Evolutionary conservation across 2,888 invertebrate species (phyloP).

Genomic region (Eremobia ochroleuca): DNA sequence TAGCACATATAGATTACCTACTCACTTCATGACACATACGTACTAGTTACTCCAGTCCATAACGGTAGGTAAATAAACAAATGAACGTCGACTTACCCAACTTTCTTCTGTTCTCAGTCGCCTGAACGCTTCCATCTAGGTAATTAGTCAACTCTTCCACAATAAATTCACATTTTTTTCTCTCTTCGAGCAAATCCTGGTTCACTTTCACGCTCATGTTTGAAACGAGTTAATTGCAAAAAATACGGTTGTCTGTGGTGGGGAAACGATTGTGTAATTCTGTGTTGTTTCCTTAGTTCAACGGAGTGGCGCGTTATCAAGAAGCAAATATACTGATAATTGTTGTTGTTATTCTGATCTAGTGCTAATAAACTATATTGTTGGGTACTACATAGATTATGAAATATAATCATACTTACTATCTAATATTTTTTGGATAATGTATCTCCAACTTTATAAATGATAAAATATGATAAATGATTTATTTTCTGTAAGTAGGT

Average conservation of each 20-base stretch:
- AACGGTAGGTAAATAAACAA: conserved; percentile 11
- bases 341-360: conserved; percentile 40
- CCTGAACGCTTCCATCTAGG: conserved; percentile 93
- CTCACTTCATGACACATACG: background rate
- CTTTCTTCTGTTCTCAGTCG: conserved; percentile 92
- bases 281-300: background rate
- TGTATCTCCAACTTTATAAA: no score
- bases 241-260: conserved; percentile 31
- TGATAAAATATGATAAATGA: no score
- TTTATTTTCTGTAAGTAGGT: no score
- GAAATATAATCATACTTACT: background rate
- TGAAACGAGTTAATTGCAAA: conserved; percentile 8
- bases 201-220: conserved; percentile 85
- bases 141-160: conserved; percentile 94
- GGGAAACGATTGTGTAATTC: conserved; percentile 9
- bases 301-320: conserved; percentile 34
- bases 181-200: conserved; percentile 93
- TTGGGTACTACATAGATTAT: conserved; percentile 22
- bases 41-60: background rate
- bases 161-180: conserved; percentile 93
- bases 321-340: conserved; percentile 15
- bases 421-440: conserved; percentile 6
- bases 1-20: background rate
- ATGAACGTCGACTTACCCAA: conserved; percentile 73
- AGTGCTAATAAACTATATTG: conserved; percentile 8